phyloP scores from a whole-genome alignment of 2,888 invertebrate species.

The Vannuccia rotundouncinata region DNA sequence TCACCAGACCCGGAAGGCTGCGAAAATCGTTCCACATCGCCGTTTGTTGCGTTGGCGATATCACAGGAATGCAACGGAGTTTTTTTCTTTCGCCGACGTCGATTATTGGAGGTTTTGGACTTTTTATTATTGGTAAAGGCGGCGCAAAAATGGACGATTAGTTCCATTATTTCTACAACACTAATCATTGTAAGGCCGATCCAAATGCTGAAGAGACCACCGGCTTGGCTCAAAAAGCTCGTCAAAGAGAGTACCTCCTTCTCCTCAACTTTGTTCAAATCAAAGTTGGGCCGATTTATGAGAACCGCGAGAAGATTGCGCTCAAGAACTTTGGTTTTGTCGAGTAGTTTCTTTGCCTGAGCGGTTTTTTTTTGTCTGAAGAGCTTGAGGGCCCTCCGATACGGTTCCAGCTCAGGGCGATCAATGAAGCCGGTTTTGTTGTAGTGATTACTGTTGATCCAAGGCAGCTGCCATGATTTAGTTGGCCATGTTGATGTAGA shows the following conservation, averaged over 20 bases:
- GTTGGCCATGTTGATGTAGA: constrained; percentile 39
- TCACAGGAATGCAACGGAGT: background rate
- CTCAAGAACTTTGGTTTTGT: constrained; percentile 36
- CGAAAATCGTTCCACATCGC: background rate
- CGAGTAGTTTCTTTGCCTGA: constrained; percentile 25
- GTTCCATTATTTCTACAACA: constrained; percentile 39
- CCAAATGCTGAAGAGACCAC: constrained; percentile 39
- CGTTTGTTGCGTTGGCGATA: background rate
- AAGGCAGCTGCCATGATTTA: constrained; percentile 38
- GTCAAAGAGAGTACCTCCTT: constrained; percentile 40
- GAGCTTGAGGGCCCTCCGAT: constrained; percentile 29
- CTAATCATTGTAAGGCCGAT: constrained; percentile 39
- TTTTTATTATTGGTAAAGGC: background rate
- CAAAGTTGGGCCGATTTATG: constrained; percentile 38
- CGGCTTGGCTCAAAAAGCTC: constrained; percentile 39
- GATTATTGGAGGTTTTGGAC: background rate
- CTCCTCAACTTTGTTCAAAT: constrained; percentile 38
- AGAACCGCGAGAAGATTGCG: constrained; percentile 35
- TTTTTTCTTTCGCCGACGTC: background rate
- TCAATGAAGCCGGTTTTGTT: constrained; percentile 15
- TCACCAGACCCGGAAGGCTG: background rate
- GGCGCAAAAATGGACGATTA: constrained; percentile 35
- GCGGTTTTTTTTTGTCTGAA: background rate
- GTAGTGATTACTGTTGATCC: constrained; percentile 29
- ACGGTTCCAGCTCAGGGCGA: constrained; percentile 34